Base-by-base conservation (phyloP, 1,140 invertebrate species). In the Drosophila funebris region DNA sequence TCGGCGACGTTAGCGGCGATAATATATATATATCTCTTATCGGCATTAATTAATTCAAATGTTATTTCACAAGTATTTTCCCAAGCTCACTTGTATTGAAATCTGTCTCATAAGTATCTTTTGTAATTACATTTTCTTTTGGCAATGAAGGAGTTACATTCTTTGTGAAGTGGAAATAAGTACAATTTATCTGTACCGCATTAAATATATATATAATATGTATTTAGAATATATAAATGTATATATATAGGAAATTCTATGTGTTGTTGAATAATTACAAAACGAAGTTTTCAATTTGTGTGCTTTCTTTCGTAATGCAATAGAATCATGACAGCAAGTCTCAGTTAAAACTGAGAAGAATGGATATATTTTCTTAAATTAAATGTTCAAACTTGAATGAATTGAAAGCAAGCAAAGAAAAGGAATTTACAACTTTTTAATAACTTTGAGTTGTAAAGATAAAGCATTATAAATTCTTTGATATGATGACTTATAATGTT, bases 61-160 rank as follows among this genome's bases (percentile, higher is more conserved):
- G 48, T 52, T 81, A 54, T 74, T 75, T 88, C 90, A 90, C 90
- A 91, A 91, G 90, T 91, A 83, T 84, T 85, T 90, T 91, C 90
- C 90, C 90, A 91, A 90, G 78, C 76, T 76, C 77, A 88, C 90
- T 91, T 91, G 90, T 78, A 91, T 91, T 91, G 90, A 91, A 91
- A 91, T 91, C 90, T 91, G 90, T 91, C 90, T 91, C 90, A 90
- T 91, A 91, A 91, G 90, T 91, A 91, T 91, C 90, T 91, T 91
- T 91, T 91, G 90, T 91, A 91, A 88, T 88, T 74, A 73, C 62
- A 57, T 80, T 73, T 84, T 73, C 44, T n/a, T 48, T 27, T 31
- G 31, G 73, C 76, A 80, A 61, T 46, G 68, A 52, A 73, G 54
- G 43, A 68, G 54, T 76, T 57, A 73, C 36, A 52, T 73, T 33